A percentile compares a stretch with the other conserved stretches of the same genome.
Conservation (phyloP, 2,113 vertebrate genomes). For the Potamarius usumacintae region DNA sequence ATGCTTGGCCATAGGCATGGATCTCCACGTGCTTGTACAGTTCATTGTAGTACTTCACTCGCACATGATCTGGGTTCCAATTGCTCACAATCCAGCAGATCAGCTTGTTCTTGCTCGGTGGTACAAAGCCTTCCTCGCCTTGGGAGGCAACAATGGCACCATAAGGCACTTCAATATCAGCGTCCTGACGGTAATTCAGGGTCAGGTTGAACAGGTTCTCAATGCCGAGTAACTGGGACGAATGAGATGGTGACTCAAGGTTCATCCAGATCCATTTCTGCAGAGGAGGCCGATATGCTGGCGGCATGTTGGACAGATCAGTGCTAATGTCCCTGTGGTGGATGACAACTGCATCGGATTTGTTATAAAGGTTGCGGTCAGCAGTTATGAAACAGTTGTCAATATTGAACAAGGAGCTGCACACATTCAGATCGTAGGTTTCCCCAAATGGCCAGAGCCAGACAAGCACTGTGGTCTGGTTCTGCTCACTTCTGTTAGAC, state of each 20-base stretch:
- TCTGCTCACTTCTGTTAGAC: slow-evolving; percentile 82
- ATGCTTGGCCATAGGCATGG: slow-evolving; percentile 89
- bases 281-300: slow-evolving; percentile 83
- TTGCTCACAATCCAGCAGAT: slow-evolving; percentile 98
- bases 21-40: slow-evolving; percentile 94
- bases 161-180: slow-evolving; percentile 97
- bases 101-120: slow-evolving; percentile 90
- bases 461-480: slow-evolving; percentile 88
- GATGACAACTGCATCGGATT: slow-evolving; percentile 89
- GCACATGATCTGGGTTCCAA: slow-evolving; percentile 92
- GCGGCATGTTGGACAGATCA: slow-evolving; percentile 91
- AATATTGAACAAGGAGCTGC: slow-evolving; percentile 88
- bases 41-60: slow-evolving; percentile 96
- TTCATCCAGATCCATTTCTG: slow-evolving; percentile 99
- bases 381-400: slow-evolving; percentile 90
- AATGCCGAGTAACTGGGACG: slow-evolving; percentile 86
- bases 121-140: slow-evolving; percentile 83
- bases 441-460: slow-evolving; percentile 98
- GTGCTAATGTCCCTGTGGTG: slow-evolving; percentile 91
- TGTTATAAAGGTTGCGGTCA: slow-evolving; percentile 87
- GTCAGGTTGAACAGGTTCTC: slow-evolving; percentile 94
- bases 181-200: slow-evolving; percentile 90
- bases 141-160: slow-evolving; percentile 87
- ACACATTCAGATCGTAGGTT: slow-evolving; percentile 86
- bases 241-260: slow-evolving; percentile 93